These are phyloP conservation scores for Crocuta crocuta DNA, from an alignment of 2,113 vertebrate genomes.

Conservation along the genomic window DNA sequence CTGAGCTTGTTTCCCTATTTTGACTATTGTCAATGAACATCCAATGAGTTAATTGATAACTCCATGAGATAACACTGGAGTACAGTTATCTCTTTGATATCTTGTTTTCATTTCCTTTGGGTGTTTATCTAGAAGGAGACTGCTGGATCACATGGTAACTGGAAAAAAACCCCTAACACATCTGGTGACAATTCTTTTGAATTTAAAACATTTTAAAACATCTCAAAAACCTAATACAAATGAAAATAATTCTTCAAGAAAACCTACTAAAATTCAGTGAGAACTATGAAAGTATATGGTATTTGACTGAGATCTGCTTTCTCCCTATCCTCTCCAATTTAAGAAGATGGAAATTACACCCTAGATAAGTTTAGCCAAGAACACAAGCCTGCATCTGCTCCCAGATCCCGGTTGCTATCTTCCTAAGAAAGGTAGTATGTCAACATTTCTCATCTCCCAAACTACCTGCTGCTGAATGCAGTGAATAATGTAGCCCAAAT, in stretches of 20 bases:
- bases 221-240: background rate
- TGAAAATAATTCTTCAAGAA: background rate
- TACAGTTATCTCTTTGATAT: background rate
- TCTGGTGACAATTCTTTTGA: background rate
- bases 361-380: background rate
- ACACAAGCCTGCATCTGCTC: fast-evolving
- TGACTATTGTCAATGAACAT: background rate
- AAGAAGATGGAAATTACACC: background rate
- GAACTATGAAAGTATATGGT: background rate
- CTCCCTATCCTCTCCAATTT: background rate
- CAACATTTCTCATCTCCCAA: background rate
- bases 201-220: background rate
- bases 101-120: background rate
- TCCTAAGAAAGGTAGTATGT: background rate
- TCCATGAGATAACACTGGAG: background rate
- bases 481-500: background rate
- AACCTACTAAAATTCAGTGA: background rate
- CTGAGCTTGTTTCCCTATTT: background rate
- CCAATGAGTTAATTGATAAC: too few relatives aligned
- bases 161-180: background rate
- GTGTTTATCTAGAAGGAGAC: background rate
- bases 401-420: background rate
- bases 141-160: background rate
- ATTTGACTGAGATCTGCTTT: background rate
- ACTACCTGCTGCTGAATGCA: background rate